These are phyloP conservation scores for Xenops minutus DNA, from an alignment of 2,797 vertebrate genomes.

Conservation along the genomic window DNA sequence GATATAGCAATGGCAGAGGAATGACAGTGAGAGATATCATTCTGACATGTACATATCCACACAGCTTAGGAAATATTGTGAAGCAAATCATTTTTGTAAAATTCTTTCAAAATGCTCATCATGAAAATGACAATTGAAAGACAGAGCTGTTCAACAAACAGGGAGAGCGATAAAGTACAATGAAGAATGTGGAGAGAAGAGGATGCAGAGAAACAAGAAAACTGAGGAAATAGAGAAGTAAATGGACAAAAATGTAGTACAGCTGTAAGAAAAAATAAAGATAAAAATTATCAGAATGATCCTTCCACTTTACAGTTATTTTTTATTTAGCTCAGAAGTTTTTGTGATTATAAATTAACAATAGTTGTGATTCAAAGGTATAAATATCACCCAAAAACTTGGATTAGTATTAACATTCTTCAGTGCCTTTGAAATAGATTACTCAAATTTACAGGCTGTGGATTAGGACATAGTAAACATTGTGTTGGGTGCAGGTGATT, in stretches of 20 bases:
- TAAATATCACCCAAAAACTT: background rate
- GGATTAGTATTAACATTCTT: background rate
- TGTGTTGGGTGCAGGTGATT: background rate
- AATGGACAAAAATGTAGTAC: background rate
- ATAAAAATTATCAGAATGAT: background rate
- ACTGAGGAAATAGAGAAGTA: background rate
- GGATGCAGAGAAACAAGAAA: background rate
- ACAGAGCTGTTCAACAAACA: conserved; percentile 1
- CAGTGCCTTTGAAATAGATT: background rate
- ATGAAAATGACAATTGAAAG: conserved; percentile 29
- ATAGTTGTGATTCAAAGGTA: background rate
- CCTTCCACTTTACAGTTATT: background rate
- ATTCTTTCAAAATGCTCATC: conserved; percentile 29
- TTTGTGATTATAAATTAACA: background rate
- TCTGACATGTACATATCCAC: conserved; percentile 18
- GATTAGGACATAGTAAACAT: accelerated
- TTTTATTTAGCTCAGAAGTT: background rate
- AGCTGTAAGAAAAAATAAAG: background rate
- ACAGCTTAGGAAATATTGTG: conserved; percentile 9
- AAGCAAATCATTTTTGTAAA: conserved; percentile 39
- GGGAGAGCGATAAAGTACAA: background rate
- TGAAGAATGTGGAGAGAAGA: background rate
- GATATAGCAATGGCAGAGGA: background rate
- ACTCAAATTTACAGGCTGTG: background rate
- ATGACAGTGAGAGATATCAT: background rate